These are phyloP conservation scores for Pachycephala philippinensis DNA, from an alignment of 2,113 vertebrate genomes.

Conservation along the genomic window DNA sequence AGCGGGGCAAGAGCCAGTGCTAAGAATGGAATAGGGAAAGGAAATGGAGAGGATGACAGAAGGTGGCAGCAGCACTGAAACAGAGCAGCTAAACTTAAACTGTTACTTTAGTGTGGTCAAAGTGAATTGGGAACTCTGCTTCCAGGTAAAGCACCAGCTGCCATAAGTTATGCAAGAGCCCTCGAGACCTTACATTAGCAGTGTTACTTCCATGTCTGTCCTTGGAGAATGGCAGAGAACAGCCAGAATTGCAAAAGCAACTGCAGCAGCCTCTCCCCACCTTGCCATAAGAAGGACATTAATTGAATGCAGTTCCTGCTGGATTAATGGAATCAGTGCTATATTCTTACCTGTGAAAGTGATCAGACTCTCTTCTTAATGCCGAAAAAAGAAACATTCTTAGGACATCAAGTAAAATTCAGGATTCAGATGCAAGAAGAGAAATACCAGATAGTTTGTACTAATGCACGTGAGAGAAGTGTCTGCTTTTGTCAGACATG, in stretches of 20 bases:
- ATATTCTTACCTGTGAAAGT: not conserved
- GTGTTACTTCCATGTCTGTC: not conserved
- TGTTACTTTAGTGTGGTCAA: not conserved
- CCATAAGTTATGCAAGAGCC: not conserved
- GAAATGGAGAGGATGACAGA: not conserved
- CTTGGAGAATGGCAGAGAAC: not conserved
- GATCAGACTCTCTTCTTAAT: not conserved
- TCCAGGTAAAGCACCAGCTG: not conserved
- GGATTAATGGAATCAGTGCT: not conserved
- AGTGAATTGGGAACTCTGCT: not conserved
- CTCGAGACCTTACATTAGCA: not conserved
- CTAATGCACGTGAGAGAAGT: not conserved
- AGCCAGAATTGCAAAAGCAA: not conserved
- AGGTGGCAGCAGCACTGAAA: not conserved
- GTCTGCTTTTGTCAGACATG: not conserved
- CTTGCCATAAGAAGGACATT: not conserved
- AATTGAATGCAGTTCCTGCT: not conserved
- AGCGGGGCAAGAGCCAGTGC: not conserved
- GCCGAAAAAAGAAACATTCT: not conserved
- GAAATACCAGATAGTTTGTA: not conserved
- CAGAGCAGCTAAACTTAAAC: not conserved
- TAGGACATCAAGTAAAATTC: not conserved
- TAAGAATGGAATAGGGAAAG: not conserved
- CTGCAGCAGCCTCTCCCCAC: not conserved
- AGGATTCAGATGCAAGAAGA: not conserved